Evolutionary conservation across 30 jellyfish, hydroid and myxozoan genomes (phyloP).

Genomic region (Nemopilema nomurai): DNA sequence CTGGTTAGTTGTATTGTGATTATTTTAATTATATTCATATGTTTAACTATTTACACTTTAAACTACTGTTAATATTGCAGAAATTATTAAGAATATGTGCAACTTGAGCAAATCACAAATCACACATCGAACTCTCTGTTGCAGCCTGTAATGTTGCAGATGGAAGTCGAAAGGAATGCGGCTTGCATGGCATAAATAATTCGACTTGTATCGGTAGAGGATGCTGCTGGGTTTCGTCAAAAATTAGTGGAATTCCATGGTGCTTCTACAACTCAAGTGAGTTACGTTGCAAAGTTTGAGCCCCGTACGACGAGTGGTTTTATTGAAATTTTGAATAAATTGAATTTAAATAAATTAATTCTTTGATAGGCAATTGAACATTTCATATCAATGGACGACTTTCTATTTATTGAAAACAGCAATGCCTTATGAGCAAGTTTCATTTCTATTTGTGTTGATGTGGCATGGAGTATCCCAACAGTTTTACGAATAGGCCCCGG

Average conservation of each 20-base stretch:
- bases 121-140: background rate
- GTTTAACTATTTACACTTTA: too few relatives aligned
- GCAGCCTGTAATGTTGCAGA: constrained; percentile 33
- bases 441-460: too few relatives aligned
- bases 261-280: constrained; percentile 50
- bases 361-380: too few relatives aligned
- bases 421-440: too few relatives aligned
- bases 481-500: background rate
- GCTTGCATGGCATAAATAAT: constrained; percentile 49
- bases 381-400: too few relatives aligned
- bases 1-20: too few relatives aligned
- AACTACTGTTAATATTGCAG: background rate
- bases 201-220: constrained; percentile 1
- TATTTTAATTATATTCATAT: too few relatives aligned
- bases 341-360: too few relatives aligned
- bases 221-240: constrained; percentile 43
- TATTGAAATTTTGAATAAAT: background rate
- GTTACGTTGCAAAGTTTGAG: background rate
- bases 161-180: constrained; percentile 41
- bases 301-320: too few relatives aligned
- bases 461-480: background rate
- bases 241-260: constrained; percentile 21
- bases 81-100: background rate
- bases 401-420: too few relatives aligned
- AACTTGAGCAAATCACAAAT: background rate